phyloP scores from a whole-genome alignment of 37 sponge, comb jelly and placozoan species.

The Spongia lamella region DNA sequence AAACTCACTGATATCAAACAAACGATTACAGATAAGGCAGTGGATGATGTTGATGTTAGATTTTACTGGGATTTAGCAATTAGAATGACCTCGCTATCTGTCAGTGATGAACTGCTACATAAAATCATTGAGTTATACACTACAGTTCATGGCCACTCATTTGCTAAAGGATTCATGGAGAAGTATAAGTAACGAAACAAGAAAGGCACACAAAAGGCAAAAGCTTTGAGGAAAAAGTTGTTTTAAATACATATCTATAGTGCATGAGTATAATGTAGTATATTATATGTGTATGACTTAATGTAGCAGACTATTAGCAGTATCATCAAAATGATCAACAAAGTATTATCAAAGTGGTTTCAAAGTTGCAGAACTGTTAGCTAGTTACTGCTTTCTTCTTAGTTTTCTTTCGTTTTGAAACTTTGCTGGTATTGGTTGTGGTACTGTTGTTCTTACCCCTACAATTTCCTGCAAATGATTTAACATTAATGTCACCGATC shows the following conservation, averaged over 20 bases:
- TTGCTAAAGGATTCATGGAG: slow-evolving; percentile 30
- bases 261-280: background rate
- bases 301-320: too few relatives aligned
- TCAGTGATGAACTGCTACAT: slow-evolving; percentile 6
- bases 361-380: too few relatives aligned
- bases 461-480: slow-evolving; percentile 23
- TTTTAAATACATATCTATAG: background rate
- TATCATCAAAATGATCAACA: too few relatives aligned
- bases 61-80: slow-evolving; percentile 29
- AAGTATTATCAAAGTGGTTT: too few relatives aligned
- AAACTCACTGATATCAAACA: too few relatives aligned
- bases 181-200: slow-evolving; percentile 30
- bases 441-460: slow-evolving; percentile 39
- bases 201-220: slow-evolving; percentile 39
- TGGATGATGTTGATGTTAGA: too few relatives aligned
- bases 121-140: slow-evolving; percentile 28
- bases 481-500: slow-evolving; percentile 11
- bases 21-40: too few relatives aligned
- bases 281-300: too few relatives aligned
- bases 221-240: slow-evolving; percentile 28
- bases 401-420: background rate
- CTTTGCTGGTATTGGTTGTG: too few relatives aligned
- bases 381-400: too few relatives aligned
- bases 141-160: slow-evolving; percentile 45
- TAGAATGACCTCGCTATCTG: background rate